phyloP scores from a whole-genome alignment of 2,797 vertebrate species.

The Chromis chromis region DNA sequence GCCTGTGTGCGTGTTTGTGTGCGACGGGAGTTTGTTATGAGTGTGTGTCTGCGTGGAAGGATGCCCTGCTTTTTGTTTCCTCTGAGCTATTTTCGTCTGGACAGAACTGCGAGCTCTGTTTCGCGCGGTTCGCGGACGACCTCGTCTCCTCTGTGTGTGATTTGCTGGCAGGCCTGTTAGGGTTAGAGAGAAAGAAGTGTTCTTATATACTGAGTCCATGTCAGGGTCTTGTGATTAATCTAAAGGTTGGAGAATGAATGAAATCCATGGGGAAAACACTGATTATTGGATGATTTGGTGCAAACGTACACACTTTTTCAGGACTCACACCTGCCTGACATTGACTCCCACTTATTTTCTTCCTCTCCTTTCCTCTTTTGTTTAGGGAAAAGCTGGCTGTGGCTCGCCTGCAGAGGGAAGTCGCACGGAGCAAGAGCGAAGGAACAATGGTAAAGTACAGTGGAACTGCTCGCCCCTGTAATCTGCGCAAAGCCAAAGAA shows the following conservation, averaged over 20 bases:
- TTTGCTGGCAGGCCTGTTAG: constrained; percentile 29
- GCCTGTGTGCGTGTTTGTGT: constrained; percentile 49
- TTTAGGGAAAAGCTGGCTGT: constrained; percentile 93
- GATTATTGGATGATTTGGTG: constrained; percentile 1
- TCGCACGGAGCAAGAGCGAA: constrained; percentile 89
- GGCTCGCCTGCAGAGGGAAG: constrained; percentile 92
- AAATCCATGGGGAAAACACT: no score
- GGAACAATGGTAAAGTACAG: constrained; percentile 89
- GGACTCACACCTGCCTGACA: constrained; percentile 1
- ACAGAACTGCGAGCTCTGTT: constrained; percentile 60
- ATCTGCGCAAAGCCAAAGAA: constrained; percentile 37
- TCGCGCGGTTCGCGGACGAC: constrained; percentile 40
- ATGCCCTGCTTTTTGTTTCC: constrained; percentile 72
- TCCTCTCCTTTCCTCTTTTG: constrained; percentile 12
- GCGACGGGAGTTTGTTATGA: constrained; percentile 37
- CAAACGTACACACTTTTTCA: neutral
- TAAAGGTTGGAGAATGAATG: neutral
- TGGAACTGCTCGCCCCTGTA: constrained; percentile 42
- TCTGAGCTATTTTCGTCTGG: constrained; percentile 72
- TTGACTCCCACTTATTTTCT: constrained; percentile 51
- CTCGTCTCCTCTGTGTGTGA: constrained; percentile 11
- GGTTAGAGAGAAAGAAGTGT: constrained; percentile 16
- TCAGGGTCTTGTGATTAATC: neutral
- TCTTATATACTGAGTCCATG: neutral
- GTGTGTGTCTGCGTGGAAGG: constrained; percentile 51